Percentiles rank a stretch among this genome's conserved stretches.
Conservation (phyloP, 2,797 vertebrate genomes). For the Ibycter americanus region DNA sequence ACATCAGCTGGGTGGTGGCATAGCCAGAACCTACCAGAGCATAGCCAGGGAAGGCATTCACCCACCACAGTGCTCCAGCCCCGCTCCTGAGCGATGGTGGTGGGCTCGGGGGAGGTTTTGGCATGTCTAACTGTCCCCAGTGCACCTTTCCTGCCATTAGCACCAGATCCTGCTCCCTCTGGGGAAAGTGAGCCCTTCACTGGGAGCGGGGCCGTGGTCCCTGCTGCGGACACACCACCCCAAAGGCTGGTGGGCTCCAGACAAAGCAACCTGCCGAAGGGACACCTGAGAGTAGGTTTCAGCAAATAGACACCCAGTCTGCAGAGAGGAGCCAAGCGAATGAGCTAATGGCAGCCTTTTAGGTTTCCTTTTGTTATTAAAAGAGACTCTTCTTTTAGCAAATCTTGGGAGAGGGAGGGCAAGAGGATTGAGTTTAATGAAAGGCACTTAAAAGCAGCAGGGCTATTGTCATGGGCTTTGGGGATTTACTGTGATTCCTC, state of each 20-base stretch:
- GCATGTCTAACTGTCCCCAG: neutral
- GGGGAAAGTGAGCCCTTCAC: neutral
- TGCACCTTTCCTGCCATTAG: neutral
- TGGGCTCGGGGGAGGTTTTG: neutral
- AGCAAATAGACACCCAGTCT: conserved; percentile 49
- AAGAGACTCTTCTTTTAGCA: conserved; percentile 11
- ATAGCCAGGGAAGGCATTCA: neutral
- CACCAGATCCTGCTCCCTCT: neutral
- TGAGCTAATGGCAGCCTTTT: conserved; percentile 34
- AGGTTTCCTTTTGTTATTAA: conserved; percentile 51
- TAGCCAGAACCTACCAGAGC: neutral
- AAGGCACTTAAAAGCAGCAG: conserved; percentile 29
- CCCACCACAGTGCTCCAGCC: neutral
- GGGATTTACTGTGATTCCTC: conserved; percentile 8
- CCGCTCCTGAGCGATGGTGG: accelerated
- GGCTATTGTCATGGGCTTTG: conserved; percentile 46
- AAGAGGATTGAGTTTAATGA: conserved; percentile 41
- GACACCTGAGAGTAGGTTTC: neutral
- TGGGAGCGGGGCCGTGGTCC: neutral
- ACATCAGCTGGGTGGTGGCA: accelerated
- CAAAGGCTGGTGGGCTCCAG: neutral
- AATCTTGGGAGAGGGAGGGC: neutral
- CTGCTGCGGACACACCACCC: neutral
- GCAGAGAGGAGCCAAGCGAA: neutral
- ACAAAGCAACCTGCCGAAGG: neutral